These are phyloP conservation scores for Cheilinus undulatus DNA, from an alignment of 2,113 vertebrate species.

Conservation along the genomic window DNA sequence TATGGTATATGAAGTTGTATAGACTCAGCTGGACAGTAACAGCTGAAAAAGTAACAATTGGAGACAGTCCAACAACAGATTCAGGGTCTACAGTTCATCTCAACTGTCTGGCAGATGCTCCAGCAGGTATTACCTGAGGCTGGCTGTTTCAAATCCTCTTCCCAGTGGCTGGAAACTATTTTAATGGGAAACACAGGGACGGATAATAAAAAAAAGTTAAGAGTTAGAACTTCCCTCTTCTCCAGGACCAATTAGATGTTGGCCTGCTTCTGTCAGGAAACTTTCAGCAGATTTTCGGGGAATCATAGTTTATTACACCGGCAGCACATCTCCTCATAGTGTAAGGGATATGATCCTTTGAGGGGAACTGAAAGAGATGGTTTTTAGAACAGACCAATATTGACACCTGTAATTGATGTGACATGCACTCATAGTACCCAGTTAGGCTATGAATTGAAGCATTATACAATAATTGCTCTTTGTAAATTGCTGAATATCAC, in stretches of 20 bases:
- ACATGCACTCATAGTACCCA: constrained; percentile 42
- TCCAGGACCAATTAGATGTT: constrained; percentile 72
- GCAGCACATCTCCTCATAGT: constrained; percentile 25
- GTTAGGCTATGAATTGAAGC: constrained; percentile 43
- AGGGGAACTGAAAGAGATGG: constrained; percentile 21
- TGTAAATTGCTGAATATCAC: constrained; percentile 61
- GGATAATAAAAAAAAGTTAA: constrained; percentile 46
- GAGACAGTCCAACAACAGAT: constrained; percentile 47
- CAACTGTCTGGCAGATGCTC: constrained; percentile 56
- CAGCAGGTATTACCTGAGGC: constrained; percentile 74
- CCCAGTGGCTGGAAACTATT: constrained; percentile 78
- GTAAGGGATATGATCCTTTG: background rate
- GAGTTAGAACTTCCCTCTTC: constrained; percentile 53
- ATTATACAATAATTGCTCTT: constrained; percentile 55
- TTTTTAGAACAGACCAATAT: constrained; percentile 1
- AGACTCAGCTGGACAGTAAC: constrained; percentile 10
- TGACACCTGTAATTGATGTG: constrained; percentile 41
- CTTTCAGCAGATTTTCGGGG: constrained; percentile 57
- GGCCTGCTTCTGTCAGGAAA: constrained; percentile 59
- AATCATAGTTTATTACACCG: constrained; percentile 56
- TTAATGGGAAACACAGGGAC: constrained; percentile 79
- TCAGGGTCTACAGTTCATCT: constrained; percentile 56
- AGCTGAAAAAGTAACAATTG: constrained; percentile 29
- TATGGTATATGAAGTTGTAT: constrained; percentile 4
- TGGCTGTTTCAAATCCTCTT: constrained; percentile 65